Conservation (phyloP, 2,888 invertebrate species). For the Phlogophora meticulosa region DNA sequence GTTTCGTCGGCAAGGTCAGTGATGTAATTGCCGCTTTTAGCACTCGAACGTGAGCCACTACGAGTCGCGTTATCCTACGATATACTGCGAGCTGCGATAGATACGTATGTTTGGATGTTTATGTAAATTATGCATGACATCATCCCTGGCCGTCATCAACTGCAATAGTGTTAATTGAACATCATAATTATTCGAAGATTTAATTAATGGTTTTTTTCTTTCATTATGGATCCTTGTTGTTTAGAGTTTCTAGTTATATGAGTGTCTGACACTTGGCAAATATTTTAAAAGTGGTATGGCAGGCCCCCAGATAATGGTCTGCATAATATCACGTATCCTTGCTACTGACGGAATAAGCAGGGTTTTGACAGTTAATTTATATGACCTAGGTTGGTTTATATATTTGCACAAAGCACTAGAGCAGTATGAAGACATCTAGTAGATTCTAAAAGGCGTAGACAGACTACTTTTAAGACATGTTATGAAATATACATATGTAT, state of each 20-base stretch:
- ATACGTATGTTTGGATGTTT: conserved; percentile 76
- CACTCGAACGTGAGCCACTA: conserved; percentile 79
- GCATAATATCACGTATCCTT: not conserved
- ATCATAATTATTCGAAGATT: conserved; percentile 37
- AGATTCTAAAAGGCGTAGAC: too few relatives aligned
- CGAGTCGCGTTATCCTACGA: conserved; percentile 67
- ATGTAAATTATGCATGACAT: conserved; percentile 87
- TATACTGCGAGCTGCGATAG: conserved; percentile 44
- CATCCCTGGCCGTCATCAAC: conserved; percentile 66
- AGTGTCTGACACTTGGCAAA: not conserved
- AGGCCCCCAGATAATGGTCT: not conserved
- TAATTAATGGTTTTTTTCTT: conserved; percentile 23
- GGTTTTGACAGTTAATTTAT: too few relatives aligned
- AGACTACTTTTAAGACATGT: too few relatives aligned
- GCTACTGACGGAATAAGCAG: too few relatives aligned
- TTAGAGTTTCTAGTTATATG: not conserved
- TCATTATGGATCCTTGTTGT: conserved; percentile 7
- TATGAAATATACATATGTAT: too few relatives aligned
- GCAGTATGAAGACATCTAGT: too few relatives aligned
- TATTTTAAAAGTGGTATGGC: too few relatives aligned
- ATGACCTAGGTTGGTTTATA: too few relatives aligned
- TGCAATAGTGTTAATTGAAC: conserved; percentile 31
- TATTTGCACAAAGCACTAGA: too few relatives aligned
- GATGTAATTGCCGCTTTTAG: conserved; percentile 90
- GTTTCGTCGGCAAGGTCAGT: conserved; percentile 84